Percentiles rank a stretch among this genome's conserved stretches.
Conservation (phyloP, 2,888 invertebrate species). For the Pristionchus exspectatus region DNA sequence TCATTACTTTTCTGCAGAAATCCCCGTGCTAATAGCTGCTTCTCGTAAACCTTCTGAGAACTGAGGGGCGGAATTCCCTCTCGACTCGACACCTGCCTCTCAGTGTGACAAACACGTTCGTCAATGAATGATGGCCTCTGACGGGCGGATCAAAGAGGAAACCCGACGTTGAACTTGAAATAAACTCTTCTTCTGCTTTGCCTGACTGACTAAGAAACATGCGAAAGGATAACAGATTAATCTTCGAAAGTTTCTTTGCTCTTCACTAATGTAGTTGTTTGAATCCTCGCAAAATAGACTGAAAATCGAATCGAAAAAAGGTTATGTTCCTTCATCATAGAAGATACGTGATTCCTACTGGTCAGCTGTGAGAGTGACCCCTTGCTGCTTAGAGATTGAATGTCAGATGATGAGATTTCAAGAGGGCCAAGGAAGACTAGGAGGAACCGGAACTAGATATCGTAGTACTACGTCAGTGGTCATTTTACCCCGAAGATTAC, state of each 20-base stretch:
- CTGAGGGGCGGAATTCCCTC: not conserved
- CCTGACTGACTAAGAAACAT: not conserved
- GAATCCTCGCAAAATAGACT: no score
- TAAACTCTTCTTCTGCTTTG: not conserved
- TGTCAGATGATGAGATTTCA: conserved; percentile 17
- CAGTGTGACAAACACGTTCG: conserved; percentile 23
- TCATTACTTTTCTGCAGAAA: not conserved
- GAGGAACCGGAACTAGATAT: not conserved
- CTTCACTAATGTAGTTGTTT: not conserved
- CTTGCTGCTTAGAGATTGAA: not conserved
- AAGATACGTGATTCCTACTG: not conserved
- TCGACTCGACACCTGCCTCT: not conserved
- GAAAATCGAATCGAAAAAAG: no score
- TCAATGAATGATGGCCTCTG: not conserved
- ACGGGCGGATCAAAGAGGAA: conserved; percentile 15
- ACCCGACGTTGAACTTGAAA: not conserved
- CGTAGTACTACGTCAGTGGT: not conserved
- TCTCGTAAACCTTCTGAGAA: not conserved
- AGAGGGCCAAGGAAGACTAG: not conserved
- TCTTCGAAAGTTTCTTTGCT: not conserved
- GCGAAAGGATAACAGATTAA: not conserved
- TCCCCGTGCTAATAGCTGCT: not conserved
- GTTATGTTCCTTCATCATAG: not conserved
- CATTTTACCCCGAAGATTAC: not conserved
- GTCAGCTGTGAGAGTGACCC: conserved; percentile 2